phyloP scores from a whole-genome alignment of 2,113 vertebrate species.

The Morphnarchus princeps region DNA sequence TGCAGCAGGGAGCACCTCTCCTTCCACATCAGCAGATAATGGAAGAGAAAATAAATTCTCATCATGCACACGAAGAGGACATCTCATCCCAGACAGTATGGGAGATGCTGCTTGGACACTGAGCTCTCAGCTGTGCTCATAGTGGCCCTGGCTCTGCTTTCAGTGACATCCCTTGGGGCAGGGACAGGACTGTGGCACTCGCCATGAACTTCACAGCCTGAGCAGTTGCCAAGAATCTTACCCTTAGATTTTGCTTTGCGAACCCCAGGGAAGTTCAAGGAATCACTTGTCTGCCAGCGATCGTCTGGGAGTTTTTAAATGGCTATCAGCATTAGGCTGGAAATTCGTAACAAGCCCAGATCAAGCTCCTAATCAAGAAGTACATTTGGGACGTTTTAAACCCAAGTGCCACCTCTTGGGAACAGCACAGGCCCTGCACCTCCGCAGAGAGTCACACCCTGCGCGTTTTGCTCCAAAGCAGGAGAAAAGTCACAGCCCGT shows the following conservation, averaged over 20 bases:
- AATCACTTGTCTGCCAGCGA: background rate
- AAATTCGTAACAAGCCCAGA: background rate
- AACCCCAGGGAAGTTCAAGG: background rate
- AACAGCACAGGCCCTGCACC: background rate
- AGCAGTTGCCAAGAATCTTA: background rate
- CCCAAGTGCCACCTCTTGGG: background rate
- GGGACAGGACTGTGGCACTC: background rate
- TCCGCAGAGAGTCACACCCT: rapidly evolving
- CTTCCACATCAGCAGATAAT: background rate
- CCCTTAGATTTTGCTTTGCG: background rate
- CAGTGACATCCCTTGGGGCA: background rate
- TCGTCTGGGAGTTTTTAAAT: background rate
- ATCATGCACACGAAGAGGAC: background rate
- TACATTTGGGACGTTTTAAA: background rate
- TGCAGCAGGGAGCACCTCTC: background rate
- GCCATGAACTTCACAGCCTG: background rate
- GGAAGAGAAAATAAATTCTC: background rate
- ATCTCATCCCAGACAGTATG: background rate
- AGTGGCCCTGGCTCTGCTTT: background rate
- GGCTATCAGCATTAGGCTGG: background rate
- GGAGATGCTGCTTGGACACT: background rate
- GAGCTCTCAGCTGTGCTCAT: background rate
- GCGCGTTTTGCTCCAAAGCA: background rate
- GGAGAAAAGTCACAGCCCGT: background rate
- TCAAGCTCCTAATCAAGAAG: background rate